phyloP scores from a whole-genome alignment of 92 coral and sea anemone species.

The Phenganax stokvisi region DNA sequence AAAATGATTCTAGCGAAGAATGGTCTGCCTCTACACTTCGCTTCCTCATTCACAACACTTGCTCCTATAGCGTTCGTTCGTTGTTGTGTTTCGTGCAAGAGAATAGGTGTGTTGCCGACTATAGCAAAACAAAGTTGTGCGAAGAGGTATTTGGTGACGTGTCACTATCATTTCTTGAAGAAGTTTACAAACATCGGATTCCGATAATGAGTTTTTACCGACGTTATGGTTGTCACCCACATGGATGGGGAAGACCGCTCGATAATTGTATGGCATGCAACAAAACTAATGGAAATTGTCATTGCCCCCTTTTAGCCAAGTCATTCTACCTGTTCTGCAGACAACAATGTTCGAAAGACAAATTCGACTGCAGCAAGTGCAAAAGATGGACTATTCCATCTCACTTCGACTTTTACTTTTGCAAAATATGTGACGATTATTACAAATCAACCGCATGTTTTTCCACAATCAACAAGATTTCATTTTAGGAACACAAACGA shows the following conservation, averaged over 20 bases:
- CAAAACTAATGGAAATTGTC: background rate
- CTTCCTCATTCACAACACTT: slow-evolving; percentile 7
- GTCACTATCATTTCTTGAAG: background rate
- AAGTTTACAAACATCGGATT: background rate
- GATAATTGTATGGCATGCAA: background rate
- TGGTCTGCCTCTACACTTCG: background rate
- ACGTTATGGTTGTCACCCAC: background rate
- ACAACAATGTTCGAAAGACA: background rate
- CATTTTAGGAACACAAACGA: too few species aligned
- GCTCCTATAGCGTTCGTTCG: background rate
- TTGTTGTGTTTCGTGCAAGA: slow-evolving; percentile 9
- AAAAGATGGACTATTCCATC: background rate
- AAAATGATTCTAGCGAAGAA: background rate
- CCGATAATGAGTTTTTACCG: background rate
- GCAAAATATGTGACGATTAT: background rate
- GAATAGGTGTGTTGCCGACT: background rate
- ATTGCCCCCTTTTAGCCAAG: background rate
- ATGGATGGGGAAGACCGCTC: background rate
- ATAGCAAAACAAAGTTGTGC: background rate
- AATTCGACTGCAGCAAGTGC: slow-evolving; percentile 16
- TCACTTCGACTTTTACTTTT: background rate
- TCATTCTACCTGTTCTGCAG: background rate
- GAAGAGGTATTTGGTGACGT: slow-evolving; percentile 10
- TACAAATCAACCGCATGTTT: background rate
- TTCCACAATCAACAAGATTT: too few species aligned